phyloP scores from a whole-genome alignment of 2,113 vertebrate species.

The Epinephelus lanceolatus region DNA sequence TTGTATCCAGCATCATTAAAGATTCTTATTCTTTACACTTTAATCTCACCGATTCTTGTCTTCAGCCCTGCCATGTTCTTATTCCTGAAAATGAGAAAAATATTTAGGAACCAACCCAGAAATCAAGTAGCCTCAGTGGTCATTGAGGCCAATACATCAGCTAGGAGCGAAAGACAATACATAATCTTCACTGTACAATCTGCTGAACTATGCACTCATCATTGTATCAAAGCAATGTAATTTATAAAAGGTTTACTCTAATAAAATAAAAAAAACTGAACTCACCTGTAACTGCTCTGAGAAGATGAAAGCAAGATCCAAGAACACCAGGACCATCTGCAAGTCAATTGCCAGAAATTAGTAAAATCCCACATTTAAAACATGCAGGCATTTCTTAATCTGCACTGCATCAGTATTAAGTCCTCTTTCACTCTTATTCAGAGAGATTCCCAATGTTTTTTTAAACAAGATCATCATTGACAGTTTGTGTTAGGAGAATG shows the following conservation, averaged over 20 bases:
- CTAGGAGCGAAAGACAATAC: constrained; percentile 84
- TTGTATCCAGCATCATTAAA: too few relatives aligned
- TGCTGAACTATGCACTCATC: constrained; percentile 88
- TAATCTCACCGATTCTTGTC: too few relatives aligned
- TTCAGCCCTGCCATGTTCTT: too few relatives aligned
- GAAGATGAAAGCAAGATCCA: background rate
- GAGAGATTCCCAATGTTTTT: constrained; percentile 95
- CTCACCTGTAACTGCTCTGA: background rate
- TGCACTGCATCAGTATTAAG: constrained; percentile 87
- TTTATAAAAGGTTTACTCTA: too few relatives aligned
- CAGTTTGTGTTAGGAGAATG: constrained; percentile 51
- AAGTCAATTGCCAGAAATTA: background rate
- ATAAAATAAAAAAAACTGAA: too few relatives aligned
- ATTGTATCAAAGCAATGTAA: background rate
- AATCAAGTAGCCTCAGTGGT: too few relatives aligned
- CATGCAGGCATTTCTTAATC: accelerated
- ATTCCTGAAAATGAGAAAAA: too few relatives aligned
- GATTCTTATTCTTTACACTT: too few relatives aligned
- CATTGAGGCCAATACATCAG: constrained; percentile 66
- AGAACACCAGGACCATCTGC: constrained; percentile 7
- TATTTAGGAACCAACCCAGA: too few relatives aligned
- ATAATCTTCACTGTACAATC: constrained; percentile 80
- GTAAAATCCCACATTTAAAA: accelerated
- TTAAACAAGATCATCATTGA: constrained; percentile 85
- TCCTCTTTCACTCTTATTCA: constrained; percentile 88